Conservation (phyloP, 2,888 invertebrate species). For the Horisme vitalbata region DNA sequence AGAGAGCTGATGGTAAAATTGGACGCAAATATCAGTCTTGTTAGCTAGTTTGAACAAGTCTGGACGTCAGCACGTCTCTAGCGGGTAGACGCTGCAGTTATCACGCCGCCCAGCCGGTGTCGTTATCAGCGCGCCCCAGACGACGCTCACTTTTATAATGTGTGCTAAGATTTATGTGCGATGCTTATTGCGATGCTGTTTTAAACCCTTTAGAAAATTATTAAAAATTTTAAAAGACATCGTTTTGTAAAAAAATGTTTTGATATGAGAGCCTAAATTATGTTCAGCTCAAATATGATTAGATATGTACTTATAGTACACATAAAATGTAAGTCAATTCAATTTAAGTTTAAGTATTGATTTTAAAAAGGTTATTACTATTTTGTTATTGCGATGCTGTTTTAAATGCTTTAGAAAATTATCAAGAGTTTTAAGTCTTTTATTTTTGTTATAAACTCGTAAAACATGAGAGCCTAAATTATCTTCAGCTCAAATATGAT, state of each 20-base stretch:
- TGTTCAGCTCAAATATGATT: background rate
- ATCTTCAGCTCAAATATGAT: background rate
- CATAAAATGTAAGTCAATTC: too few relatives aligned
- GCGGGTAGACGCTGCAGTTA: constrained; percentile 42
- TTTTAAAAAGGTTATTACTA: too few relatives aligned
- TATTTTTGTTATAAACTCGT: too few relatives aligned
- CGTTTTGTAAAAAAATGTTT: background rate
- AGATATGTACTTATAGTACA: too few relatives aligned
- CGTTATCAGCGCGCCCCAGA: constrained; percentile 53
- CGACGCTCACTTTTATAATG: constrained; percentile 55
- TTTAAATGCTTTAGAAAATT: too few relatives aligned
- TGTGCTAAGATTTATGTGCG: constrained; percentile 41
- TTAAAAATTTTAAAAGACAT: background rate
- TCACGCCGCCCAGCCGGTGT: constrained; percentile 60
- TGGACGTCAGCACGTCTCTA: constrained; percentile 32
- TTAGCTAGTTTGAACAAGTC: too few relatives aligned
- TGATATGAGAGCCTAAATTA: background rate
- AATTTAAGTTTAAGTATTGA: too few relatives aligned
- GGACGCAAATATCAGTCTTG: too few relatives aligned
- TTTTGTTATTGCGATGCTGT: too few relatives aligned
- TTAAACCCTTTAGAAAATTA: constrained; percentile 4
- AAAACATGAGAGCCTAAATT: background rate
- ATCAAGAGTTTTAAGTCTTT: too few relatives aligned
- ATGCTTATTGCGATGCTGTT: constrained; percentile 39
- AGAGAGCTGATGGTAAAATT: too few relatives aligned